These are phyloP conservation scores for Poecilia velifera DNA, from an alignment of 2,797 vertebrate species.

Conservation along the genomic window DNA sequence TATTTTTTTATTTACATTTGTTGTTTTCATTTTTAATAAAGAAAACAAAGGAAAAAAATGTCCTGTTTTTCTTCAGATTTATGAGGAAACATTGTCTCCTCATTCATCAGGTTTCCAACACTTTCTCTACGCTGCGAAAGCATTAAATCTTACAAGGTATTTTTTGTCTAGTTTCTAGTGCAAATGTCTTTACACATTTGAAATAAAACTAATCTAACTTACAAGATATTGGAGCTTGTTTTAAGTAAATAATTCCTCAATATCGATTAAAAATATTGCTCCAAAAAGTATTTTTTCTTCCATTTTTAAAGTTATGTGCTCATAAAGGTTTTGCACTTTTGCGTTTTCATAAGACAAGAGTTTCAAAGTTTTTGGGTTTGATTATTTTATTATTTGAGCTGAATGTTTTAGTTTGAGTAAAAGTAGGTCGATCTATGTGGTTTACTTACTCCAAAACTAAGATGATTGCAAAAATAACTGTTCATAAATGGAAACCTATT, in stretches of 20 bases:
- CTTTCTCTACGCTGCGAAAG: not conserved
- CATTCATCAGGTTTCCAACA: not conserved
- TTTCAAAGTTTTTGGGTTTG: too few relatives aligned
- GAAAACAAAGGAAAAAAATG: constrained; percentile 21
- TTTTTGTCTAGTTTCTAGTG: too few relatives aligned
- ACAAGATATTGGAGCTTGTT: too few relatives aligned
- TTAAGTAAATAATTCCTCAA: too few relatives aligned
- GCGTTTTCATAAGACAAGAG: too few relatives aligned
- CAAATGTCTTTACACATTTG: too few relatives aligned
- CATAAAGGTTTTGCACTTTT: not conserved
- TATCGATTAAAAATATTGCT: too few relatives aligned
- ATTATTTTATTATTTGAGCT: too few relatives aligned
- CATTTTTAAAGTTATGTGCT: not conserved
- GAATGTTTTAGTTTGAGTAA: too few relatives aligned
- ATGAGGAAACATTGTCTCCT: not conserved
- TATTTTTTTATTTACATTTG: constrained; percentile 78
- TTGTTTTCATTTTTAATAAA: constrained; percentile 73
- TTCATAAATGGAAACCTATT: not conserved
- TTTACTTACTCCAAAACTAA: not conserved
- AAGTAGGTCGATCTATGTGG: not conserved
- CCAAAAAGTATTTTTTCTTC: not conserved
- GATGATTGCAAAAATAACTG: not conserved
- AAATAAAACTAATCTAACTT: too few relatives aligned
- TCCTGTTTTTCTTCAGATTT: constrained; percentile 57
- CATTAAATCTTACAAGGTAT: too few relatives aligned